These are phyloP conservation scores for Tupaia chinensis DNA, from an alignment of 2,113 vertebrate genomes.

Conservation along the genomic window DNA sequence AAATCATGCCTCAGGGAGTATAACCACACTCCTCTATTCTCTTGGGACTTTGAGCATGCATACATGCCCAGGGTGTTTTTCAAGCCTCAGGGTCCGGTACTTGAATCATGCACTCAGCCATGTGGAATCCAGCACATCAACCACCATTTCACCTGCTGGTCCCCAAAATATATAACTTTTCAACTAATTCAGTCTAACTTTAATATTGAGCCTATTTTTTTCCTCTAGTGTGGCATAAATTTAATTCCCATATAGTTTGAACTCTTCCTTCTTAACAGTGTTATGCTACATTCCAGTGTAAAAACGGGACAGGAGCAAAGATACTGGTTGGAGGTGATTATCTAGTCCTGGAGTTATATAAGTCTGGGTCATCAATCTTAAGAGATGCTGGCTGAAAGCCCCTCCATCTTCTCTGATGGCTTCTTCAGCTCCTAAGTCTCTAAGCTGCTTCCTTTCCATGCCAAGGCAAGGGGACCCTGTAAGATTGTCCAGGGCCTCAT, in stretches of 20 bases:
- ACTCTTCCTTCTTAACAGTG: not conserved
- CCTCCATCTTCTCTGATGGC: not conserved
- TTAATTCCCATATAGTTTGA: not conserved
- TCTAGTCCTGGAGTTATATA: conserved; percentile 3
- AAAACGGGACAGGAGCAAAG: not conserved
- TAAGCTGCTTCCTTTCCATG: not conserved
- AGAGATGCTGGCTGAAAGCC: not conserved
- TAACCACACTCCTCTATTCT: no score
- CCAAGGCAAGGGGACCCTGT: not conserved
- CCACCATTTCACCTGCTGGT: no score
- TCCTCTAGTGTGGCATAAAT: not conserved
- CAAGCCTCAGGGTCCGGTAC: no score
- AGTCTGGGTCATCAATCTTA: not conserved
- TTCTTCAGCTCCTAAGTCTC: not conserved
- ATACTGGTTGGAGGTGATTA: not conserved
- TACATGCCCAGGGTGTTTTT: no score
- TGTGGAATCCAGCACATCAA: no score
- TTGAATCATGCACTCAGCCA: no score
- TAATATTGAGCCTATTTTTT: not conserved
- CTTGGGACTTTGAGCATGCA: no score
- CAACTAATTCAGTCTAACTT: not conserved
- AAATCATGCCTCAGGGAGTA: no score
- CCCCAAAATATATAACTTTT: conserved; percentile 30
- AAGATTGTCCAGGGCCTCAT: not conserved
- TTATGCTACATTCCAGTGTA: conserved; percentile 11